A percentile compares a stretch with the other conserved stretches of the same genome.
Evolutionary conservation across 2,797 vertebrate genomes (phyloP).

Genomic region (Periparus ater): DNA sequence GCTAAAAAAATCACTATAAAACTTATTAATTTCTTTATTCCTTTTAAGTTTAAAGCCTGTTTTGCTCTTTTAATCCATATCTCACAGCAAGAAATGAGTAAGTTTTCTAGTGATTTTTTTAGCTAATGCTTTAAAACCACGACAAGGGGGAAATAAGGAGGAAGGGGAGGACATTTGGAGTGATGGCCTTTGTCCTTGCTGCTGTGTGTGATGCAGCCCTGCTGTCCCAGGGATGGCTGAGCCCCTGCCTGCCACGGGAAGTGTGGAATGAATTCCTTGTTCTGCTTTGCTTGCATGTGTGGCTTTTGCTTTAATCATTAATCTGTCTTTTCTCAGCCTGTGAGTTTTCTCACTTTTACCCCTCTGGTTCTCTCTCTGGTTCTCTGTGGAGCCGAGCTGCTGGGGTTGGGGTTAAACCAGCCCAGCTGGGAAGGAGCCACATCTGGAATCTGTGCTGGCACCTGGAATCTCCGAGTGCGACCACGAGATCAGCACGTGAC

Average conservation of each 20-base stretch:
- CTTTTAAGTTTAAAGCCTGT: no score
- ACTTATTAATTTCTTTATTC: no score
- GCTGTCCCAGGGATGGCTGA: neutral
- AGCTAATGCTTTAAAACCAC: no score
- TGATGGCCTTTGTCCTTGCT: neutral
- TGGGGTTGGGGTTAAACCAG: neutral
- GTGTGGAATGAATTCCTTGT: neutral
- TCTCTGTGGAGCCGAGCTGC: neutral
- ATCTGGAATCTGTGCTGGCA: neutral
- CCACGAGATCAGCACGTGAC: neutral
- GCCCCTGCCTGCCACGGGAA: neutral
- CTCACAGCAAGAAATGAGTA: no score
- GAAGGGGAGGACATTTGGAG: neutral
- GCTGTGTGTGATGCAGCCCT: neutral
- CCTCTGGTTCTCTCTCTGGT: neutral
- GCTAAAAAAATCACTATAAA: no score
- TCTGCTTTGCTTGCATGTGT: neutral
- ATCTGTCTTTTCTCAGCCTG: neutral
- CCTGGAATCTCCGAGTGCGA: fast-evolving
- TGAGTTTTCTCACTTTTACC: neutral
- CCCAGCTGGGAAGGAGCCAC: neutral
- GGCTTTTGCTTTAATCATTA: neutral
- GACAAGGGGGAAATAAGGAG: neutral
- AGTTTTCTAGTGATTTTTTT: no score
- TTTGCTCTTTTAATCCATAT: no score